Percentiles rank a stretch among this genome's conserved stretches.
Evolutionary conservation across 2,797 vertebrate species (phyloP).

Genomic region (Hoplostethus mediterraneus): DNA sequence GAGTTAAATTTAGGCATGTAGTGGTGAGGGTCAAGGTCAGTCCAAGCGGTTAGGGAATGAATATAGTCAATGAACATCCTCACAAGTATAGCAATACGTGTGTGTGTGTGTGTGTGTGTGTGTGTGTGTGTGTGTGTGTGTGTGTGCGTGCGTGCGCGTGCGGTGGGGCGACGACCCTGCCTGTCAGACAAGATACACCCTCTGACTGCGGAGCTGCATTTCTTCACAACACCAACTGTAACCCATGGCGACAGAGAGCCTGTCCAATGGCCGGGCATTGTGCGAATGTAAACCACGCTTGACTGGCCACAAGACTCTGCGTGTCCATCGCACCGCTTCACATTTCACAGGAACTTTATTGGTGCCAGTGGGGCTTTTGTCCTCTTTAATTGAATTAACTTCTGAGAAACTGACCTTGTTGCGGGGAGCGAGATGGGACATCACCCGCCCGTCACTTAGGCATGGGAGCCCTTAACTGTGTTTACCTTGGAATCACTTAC

Average conservation of each 20-base stretch:
- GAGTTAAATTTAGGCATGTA: background rate
- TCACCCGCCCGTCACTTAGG: slow-evolving; percentile 31
- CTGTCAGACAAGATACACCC: slow-evolving; percentile 48
- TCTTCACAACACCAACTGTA: slow-evolving; percentile 54
- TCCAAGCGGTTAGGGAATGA: no score
- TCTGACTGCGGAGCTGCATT: slow-evolving; percentile 35
- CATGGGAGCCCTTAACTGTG: slow-evolving; percentile 53
- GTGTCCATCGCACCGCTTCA: slow-evolving; percentile 56
- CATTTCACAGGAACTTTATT: slow-evolving; percentile 68
- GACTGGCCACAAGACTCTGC: slow-evolving; percentile 55
- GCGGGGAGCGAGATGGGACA: slow-evolving; percentile 54
- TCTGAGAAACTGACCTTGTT: slow-evolving; percentile 60
- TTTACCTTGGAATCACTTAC: slow-evolving; percentile 56
- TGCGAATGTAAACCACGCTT: slow-evolving; percentile 67
- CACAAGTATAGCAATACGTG: background rate
- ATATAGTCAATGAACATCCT: background rate
- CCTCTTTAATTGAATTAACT: slow-evolving; percentile 77
- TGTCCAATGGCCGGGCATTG: slow-evolving; percentile 57
- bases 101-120: slow-evolving; percentile 22
- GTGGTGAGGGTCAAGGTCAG: no score
- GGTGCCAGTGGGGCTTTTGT: slow-evolving; percentile 73
- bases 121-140: slow-evolving; percentile 19
- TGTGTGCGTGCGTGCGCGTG: slow-evolving; percentile 27
- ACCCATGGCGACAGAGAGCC: slow-evolving; percentile 61
- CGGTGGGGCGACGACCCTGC: slow-evolving; percentile 19